These are phyloP conservation scores for Atta texana DNA, from an alignment of 1,140 invertebrate species.

Conservation along the genomic window DNA sequence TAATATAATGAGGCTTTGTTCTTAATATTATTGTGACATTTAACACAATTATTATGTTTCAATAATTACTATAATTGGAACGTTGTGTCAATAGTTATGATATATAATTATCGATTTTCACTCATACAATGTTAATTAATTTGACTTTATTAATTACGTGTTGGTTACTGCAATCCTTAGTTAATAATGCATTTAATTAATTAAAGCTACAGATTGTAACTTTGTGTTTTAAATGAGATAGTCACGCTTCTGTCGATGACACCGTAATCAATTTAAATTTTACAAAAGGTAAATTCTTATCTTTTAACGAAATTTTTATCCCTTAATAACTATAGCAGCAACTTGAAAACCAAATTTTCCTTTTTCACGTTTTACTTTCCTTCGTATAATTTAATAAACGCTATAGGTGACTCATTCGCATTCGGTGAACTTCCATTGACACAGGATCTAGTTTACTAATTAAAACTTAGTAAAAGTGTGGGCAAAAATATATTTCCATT, in stretches of 20 bases:
- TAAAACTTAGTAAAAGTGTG: slow-evolving; percentile 59
- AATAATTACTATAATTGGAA: slow-evolving; percentile 31
- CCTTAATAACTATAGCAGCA: background rate
- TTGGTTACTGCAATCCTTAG: slow-evolving; percentile 38
- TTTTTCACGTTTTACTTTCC: slow-evolving; percentile 21
- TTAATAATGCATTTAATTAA: slow-evolving; percentile 54
- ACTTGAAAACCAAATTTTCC: background rate
- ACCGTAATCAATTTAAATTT: slow-evolving; percentile 33
- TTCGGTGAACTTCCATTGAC: slow-evolving; percentile 40
- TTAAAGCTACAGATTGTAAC: slow-evolving; percentile 38
- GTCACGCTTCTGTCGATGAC: background rate
- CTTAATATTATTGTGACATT: slow-evolving; percentile 50
- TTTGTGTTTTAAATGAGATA: slow-evolving; percentile 3
- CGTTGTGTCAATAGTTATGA: slow-evolving; percentile 55
- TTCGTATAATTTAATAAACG: slow-evolving; percentile 21
- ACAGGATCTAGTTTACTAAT: slow-evolving; percentile 42
- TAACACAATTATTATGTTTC: slow-evolving; percentile 31
- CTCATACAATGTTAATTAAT: slow-evolving; percentile 54
- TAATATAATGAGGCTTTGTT: slow-evolving; percentile 12
- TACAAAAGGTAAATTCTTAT: background rate
- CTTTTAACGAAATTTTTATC: background rate
- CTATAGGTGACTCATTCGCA: background rate
- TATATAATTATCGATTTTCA: slow-evolving; percentile 54
- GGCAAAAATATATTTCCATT: slow-evolving; percentile 61
- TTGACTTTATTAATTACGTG: slow-evolving; percentile 54